A percentile compares a stretch with the other conserved stretches of the same genome.
phyloP scores from a whole-genome alignment of 2,113 vertebrate species.

The Odontesthes bonariensis region DNA sequence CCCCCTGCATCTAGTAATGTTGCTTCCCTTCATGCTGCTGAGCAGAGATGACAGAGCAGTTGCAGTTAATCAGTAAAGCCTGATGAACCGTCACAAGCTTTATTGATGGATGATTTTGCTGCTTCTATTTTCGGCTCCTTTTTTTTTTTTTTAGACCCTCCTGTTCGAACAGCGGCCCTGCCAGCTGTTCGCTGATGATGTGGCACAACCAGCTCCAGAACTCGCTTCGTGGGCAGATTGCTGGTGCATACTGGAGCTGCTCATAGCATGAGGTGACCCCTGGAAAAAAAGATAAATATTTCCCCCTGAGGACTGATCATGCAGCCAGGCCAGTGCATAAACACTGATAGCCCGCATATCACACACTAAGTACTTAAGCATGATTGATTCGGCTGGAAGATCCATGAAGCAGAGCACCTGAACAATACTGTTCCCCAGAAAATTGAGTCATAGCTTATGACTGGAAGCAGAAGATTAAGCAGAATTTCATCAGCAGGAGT shows the following conservation, averaged over 20 bases:
- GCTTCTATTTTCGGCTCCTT: slow-evolving; percentile 61
- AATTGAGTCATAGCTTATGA: slow-evolving; percentile 1
- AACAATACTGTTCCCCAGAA: slow-evolving; percentile 24
- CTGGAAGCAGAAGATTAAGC: background rate
- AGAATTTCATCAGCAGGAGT: slow-evolving; percentile 40
- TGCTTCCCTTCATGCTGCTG: slow-evolving; percentile 25
- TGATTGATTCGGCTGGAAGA: slow-evolving; percentile 59
- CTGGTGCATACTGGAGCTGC: background rate
- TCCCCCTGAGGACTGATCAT: slow-evolving; percentile 51
- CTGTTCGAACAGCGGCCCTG: slow-evolving; percentile 34
- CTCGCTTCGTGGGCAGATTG: slow-evolving; percentile 57
- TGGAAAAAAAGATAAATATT: slow-evolving; percentile 47
- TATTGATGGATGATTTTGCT: slow-evolving; percentile 68
- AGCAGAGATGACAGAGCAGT: slow-evolving; percentile 39
- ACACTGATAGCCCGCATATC: slow-evolving; percentile 46
- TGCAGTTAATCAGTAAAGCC: slow-evolving; percentile 40
- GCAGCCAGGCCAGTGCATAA: slow-evolving; percentile 37
- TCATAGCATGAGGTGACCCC: slow-evolving; percentile 53
- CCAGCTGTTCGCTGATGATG: slow-evolving; percentile 56
- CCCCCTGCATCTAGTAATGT: background rate
- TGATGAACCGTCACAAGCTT: slow-evolving; percentile 21
- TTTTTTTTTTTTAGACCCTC: slow-evolving; percentile 29
- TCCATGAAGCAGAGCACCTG: slow-evolving; percentile 30
- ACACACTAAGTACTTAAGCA: slow-evolving; percentile 50
- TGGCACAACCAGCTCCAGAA: slow-evolving; percentile 44